Conservation (phyloP, 2,113 vertebrate genomes). For the Hemiscyllium ocellatum region DNA sequence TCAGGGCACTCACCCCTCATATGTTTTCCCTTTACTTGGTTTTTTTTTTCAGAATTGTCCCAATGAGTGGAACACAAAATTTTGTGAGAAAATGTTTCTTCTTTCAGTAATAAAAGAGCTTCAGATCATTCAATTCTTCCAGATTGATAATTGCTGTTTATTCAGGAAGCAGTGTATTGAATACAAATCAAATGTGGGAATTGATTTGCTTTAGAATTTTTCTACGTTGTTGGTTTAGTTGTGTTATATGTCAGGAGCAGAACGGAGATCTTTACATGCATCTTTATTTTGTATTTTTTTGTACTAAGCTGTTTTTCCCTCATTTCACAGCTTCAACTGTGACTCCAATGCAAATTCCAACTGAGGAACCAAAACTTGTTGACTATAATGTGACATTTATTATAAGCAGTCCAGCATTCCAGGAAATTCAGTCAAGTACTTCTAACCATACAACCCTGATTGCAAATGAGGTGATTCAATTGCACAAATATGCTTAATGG, state of each 20-base stretch:
- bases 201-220: background rate
- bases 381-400: background rate
- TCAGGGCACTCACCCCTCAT: too few species aligned
- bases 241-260: background rate
- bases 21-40: too few species aligned
- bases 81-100: too few species aligned
- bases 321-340: background rate
- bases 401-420: background rate
- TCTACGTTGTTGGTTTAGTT: background rate
- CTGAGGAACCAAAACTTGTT: background rate
- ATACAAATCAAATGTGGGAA: background rate
- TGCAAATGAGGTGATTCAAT: background rate
- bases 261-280: background rate
- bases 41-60: too few species aligned
- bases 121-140: background rate
- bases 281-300: background rate
- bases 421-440: background rate
- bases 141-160: background rate
- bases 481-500: background rate
- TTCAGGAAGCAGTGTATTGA: background rate
- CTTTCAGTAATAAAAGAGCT: too few species aligned
- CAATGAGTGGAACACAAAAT: too few species aligned
- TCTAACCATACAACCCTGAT: background rate
- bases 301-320: background rate
- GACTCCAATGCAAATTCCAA: background rate